Base-by-base conservation (phyloP, 2,113 vertebrate genomes). In the Myocastor coypus region DNA sequence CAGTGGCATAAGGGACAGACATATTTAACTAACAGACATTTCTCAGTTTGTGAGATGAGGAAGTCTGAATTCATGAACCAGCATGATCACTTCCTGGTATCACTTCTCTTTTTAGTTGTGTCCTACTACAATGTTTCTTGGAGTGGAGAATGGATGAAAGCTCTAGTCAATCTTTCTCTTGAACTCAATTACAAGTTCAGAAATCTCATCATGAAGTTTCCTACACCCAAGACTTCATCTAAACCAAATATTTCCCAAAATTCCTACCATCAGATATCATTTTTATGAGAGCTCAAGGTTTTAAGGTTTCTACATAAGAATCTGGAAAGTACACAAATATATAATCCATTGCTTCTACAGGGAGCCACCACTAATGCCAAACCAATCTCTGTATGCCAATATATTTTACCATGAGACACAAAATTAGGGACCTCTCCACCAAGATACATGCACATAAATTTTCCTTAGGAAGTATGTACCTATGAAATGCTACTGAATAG, bases 401-500 rank as follows among this genome's bases (percentile, higher is more conserved):
- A 89, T 46, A 87, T 34, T 82, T 11, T 20, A 83, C 14, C 16
- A 75, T 22, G 92, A 82, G 14, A 37, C 71, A 26, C 2, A 42
- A 78, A 92, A 37, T 0, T 64, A 69, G 9, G 28, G 2, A 55
- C 0, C 34, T 63, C 24, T 87, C 32, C 34, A 83, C 20, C 19
- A 83, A 71, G 32, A 83, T 37, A 2, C 32, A 77, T 24, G 19
- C 24, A 61, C 1, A 90, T 16, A 40, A 16, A 37, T 80, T 78
- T 91, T 86, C 52, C 89, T 20, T 26, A 34, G 22, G 83, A 50
- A 40, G 22, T 0, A 87, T 87, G 68, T 46, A 61, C 1, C 40
- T 88, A 34, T 55, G 14, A 75, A 91, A 91, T 88, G 17, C 88
- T 75, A 73, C 37, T 28, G 34, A 75, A 63, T 24, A 77, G 20